Base-by-base conservation (phyloP, 2,113 vertebrate species). In the Bolborhynchus lineola region DNA sequence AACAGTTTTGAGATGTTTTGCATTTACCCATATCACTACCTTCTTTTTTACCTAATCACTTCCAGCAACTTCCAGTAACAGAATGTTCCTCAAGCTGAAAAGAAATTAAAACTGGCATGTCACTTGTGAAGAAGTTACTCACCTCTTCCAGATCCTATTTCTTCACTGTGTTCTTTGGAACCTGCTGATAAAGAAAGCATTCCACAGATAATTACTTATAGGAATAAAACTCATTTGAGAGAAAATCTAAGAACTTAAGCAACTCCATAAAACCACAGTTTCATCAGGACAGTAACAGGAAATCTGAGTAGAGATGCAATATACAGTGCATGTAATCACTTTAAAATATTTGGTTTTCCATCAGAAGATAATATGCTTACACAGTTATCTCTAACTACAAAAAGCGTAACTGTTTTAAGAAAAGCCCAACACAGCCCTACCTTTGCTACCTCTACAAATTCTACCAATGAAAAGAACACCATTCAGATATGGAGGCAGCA, bases 141-240 rank as follows among this genome's bases (percentile, higher is more conserved):
- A 98, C 98, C 96, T 95, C 84, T 97, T 95, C 47, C 95, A 92
- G 89, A 94, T 68, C 52, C 55, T 46, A 91, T 42, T 86, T 97
- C 97, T 97, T 98, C 97, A 87, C 91, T 93, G 68, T 50, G 69
- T 59, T 97, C 97, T 96, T 82, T 98, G 81, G 95, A 97, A 82
- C 92, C 95, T 88, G 97, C 97, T 98, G 72, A 63, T 82, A 96
- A 94, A 67, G 28, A 37, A 97, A 88, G 21, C 79, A 82, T 65
- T 80, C 23, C 63, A 83, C 9, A 96, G 10, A 85, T 41, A 93
- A 67, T 4, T 47, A 13, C 11, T 69, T 75, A 24, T 29, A 60
- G 31, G 24, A 20, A 63, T 35, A 52, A 28, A 35, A 5, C 12
- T 77, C 15, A 33, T 33, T 42, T 72, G 23, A 55, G 23, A 55